These are phyloP conservation scores for Solenopsis invicta DNA, from an alignment of 1,140 invertebrate species.

Conservation along the genomic window DNA sequence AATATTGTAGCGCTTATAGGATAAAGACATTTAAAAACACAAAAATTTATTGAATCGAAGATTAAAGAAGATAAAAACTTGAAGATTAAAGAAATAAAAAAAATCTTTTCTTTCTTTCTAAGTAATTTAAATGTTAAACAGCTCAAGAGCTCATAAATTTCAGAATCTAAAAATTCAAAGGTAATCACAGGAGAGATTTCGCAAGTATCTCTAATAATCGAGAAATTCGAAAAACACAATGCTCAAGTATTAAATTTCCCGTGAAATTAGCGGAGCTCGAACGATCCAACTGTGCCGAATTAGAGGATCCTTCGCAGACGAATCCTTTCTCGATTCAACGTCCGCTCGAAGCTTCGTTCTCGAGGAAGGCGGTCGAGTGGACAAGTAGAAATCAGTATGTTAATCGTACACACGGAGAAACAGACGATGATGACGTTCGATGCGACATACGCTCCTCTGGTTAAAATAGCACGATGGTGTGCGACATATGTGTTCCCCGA, in stretches of 20 bases:
- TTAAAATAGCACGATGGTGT: constrained; percentile 40
- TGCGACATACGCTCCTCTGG: constrained; percentile 33
- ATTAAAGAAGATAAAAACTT: background rate
- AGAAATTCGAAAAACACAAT: background rate
- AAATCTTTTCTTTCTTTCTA: background rate
- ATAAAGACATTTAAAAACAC: background rate
- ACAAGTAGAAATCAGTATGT: constrained; percentile 32
- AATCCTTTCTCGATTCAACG: background rate
- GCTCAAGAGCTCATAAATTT: background rate
- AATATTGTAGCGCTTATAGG: no score
- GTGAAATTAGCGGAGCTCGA: background rate
- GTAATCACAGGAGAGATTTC: background rate
- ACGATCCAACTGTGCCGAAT: background rate
- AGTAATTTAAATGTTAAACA: background rate
- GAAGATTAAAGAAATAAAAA: background rate
- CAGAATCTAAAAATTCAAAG: constrained; percentile 5
- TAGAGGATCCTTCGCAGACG: constrained; percentile 39
- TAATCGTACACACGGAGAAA: constrained; percentile 23
- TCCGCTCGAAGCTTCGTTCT: background rate
- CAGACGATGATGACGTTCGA: constrained; percentile 63
- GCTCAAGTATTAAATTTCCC: background rate
- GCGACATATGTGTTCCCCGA: background rate
- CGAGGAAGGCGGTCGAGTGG: constrained; percentile 20
- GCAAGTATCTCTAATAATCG: background rate
- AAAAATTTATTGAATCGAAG: background rate